Evolutionary conservation across 2,113 vertebrate genomes (phyloP).

Genomic region (Archilochus colubris): DNA sequence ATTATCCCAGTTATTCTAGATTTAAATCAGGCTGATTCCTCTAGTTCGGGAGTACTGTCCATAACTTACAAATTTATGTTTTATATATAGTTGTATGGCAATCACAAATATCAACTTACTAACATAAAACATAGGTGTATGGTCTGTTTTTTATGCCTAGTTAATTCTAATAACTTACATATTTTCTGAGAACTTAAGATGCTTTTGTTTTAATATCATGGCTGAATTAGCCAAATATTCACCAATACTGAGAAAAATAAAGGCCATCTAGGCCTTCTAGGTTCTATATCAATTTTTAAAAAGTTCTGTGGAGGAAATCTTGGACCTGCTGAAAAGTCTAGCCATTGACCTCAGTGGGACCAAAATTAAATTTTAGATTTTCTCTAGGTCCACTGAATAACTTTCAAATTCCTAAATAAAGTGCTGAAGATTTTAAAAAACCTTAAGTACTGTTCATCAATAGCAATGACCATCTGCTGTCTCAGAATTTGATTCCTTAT

Average conservation of each 20-base stretch:
- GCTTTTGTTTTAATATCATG: neutral
- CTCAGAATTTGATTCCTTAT: neutral
- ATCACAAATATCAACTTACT: neutral
- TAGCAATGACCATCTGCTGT: neutral
- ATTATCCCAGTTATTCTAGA: neutral
- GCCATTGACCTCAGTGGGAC: neutral
- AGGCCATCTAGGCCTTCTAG: neutral
- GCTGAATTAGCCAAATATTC: neutral
- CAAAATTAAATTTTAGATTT: neutral
- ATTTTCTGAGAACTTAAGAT: neutral
- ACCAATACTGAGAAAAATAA: neutral
- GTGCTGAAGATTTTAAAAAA: neutral
- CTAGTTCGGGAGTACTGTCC: neutral
- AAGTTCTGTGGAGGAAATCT: neutral
- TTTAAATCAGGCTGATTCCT: neutral
- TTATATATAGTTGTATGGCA: neutral
- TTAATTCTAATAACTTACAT: neutral
- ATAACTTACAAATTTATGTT: neutral
- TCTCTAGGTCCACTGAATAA: neutral
- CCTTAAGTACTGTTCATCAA: neutral
- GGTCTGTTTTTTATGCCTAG: neutral
- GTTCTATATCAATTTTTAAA: neutral
- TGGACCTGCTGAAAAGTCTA: neutral
- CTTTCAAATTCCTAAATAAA: neutral
- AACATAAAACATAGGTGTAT: neutral